Conservation (phyloP, 2,797 vertebrate species). For the Dipus sagitta region DNA sequence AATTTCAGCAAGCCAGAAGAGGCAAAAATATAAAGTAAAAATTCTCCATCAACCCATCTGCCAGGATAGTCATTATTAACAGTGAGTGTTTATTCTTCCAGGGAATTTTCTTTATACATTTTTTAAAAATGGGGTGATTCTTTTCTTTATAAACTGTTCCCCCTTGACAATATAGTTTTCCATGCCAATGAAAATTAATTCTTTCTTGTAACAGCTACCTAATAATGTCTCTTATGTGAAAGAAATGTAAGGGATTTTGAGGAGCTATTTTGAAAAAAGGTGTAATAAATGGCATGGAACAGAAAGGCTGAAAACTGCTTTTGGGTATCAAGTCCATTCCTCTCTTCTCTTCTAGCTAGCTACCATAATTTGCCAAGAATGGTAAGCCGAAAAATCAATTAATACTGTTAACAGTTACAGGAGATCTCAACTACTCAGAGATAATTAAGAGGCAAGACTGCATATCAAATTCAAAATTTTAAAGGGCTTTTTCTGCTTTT, state of each 20-base stretch:
- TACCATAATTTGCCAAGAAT: slow-evolving; percentile 23
- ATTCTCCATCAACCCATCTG: neutral
- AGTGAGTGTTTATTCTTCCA: slow-evolving; percentile 33
- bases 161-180: neutral
- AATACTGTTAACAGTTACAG: slow-evolving; percentile 44
- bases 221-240: neutral
- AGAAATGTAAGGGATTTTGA: slow-evolving; percentile 3
- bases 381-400: slow-evolving; percentile 7
- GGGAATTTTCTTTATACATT: slow-evolving; percentile 34
- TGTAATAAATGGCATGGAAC: neutral
- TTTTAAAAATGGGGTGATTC: neutral
- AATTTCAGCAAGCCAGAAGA: slow-evolving; percentile 40
- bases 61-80: slow-evolving; percentile 39
- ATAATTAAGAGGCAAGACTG: slow-evolving; percentile 52
- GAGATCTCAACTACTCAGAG: slow-evolving; percentile 19
- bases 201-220: slow-evolving; percentile 30
- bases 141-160: slow-evolving; percentile 10
- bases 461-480: neutral
- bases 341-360: neutral
- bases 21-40: slow-evolving; percentile 54
- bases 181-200: neutral
- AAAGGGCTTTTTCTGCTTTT: neutral
- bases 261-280: slow-evolving; percentile 34
- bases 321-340: neutral
- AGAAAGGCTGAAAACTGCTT: neutral